Base-by-base conservation (phyloP, 2,113 vertebrate species). In the Uria lomvia region DNA sequence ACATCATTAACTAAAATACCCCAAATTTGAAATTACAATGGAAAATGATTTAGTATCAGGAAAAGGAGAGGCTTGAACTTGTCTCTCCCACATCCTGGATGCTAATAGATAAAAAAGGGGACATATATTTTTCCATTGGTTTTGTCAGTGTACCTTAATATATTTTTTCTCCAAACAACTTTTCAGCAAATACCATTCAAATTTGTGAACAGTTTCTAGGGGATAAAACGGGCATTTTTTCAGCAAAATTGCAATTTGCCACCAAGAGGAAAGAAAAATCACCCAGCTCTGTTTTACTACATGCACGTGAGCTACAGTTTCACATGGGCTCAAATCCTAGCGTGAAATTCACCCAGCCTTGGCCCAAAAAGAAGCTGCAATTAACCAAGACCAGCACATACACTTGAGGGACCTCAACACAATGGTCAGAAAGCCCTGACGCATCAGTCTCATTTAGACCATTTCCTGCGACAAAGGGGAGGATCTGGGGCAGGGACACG, bases 321-420 rank as follows among this genome's bases (percentile, higher is more conserved):
- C 63, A 32, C 0, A 0, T 20, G 26, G 49, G 30, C 30, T 86
- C 1, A 0, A 78, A 84, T n/a, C 19, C 23, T 32, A 67, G 23
- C 5, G 1, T 42, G 68, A 67, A 82, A 68, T 43, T 68, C 38
- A 82, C 50, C n/a, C 55, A 78, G 9, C 49, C n/a, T 27, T 55
- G 63, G 30, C 42, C 50, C 26, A 4, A 55, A 55, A 32, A 55
- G 52, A 43, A 42, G 9, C 26, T 71, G 47, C 18, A 47, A 6
- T 56, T 58, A 65, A 32, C 12, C 34, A 79, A 77, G 53, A 60
- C 22, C 58, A 79, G 42, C 29, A 81, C 24, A 16, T 7, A 58
- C 13, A n/a, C 18, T 78, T 86, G 73, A 56, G n/a, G 18, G 62
- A 86, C n/a, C 32, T 88, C 55, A 30, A n/a, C 11, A 22, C 2